A percentile compares a stretch with the other conserved stretches of the same genome.
phyloP scores from a whole-genome alignment of 2,888 invertebrate species.

The Mesodorylaimus sp. region DNA sequence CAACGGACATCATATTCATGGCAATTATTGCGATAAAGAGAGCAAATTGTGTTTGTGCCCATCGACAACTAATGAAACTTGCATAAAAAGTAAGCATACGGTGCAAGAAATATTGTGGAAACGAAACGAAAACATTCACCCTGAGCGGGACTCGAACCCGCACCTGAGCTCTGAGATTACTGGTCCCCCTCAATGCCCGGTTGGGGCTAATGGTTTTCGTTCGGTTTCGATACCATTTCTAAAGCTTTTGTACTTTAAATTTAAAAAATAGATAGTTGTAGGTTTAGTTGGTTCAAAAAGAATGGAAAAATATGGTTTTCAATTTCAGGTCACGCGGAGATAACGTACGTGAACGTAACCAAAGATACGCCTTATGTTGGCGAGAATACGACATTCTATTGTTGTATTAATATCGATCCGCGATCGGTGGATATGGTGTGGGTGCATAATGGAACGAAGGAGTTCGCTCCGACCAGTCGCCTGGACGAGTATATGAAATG shows the following conservation, averaged over 20 bases:
- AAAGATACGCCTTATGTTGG: background rate
- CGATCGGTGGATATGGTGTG: background rate
- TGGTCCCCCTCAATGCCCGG: too few relatives aligned
- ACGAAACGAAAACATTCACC: too few relatives aligned
- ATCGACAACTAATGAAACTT: background rate
- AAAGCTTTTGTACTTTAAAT: too few relatives aligned
- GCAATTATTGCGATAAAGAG: background rate
- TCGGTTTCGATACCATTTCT: too few relatives aligned
- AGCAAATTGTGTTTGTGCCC: background rate
- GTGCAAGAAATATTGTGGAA: background rate
- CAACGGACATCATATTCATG: too few relatives aligned
- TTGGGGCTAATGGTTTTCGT: too few relatives aligned
- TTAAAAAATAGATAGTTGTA: too few relatives aligned
- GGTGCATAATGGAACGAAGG: background rate
- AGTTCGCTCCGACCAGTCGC: background rate
- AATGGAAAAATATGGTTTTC: background rate
- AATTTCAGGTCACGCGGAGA: background rate
- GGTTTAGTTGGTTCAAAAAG: too few relatives aligned
- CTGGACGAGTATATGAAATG: background rate
- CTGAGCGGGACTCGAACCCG: too few relatives aligned
- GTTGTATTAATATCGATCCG: slow-evolving; percentile 1
- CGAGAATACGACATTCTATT: background rate
- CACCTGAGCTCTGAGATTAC: too few relatives aligned
- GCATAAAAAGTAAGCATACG: background rate
- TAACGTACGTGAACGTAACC: background rate